phyloP scores from a whole-genome alignment of 1,140 invertebrate species.

The Drosophila kanapiae region DNA sequence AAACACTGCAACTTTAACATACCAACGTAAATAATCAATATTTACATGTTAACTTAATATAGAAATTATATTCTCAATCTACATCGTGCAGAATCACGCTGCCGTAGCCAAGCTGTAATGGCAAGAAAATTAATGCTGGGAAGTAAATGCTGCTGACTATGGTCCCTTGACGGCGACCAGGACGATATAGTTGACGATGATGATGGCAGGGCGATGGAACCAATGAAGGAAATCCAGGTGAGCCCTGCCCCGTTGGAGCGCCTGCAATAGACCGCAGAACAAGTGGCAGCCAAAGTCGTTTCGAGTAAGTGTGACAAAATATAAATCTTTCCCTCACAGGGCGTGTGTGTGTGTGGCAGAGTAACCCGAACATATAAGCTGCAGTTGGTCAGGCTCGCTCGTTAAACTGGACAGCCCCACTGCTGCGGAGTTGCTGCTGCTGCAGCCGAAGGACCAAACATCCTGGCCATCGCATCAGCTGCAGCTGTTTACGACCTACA shows the following conservation, averaged over 20 bases:
- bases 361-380: conserved; percentile 68
- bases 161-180: conserved; percentile 47
- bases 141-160: conserved; percentile 74
- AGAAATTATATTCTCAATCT: too few species aligned
- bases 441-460: conserved; percentile 36
- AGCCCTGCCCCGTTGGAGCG: conserved; percentile 14
- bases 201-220: conserved; percentile 60
- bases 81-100: conserved; percentile 8
- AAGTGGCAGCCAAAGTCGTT: conserved; percentile 65
- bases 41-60: too few species aligned
- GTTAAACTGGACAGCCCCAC: conserved; percentile 65
- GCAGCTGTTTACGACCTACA: conserved; percentile 78
- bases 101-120: conserved; percentile 21
- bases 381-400: conserved; percentile 72
- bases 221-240: conserved; percentile 56
- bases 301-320: conserved; percentile 69
- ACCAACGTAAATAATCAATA: too few species aligned
- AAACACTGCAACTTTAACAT: too few species aligned
- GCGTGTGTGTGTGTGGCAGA: conserved; percentile 25
- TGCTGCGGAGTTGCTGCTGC: conserved; percentile 26
- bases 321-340: conserved; percentile 55
- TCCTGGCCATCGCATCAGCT: conserved; percentile 57
- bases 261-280: conserved; percentile 48
- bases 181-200: conserved; percentile 46
- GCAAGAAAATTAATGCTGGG: conserved; percentile 57